Evolutionary conservation across 2,113 vertebrate genomes (phyloP).

Genomic region (Gracilinanus agilis): DNA sequence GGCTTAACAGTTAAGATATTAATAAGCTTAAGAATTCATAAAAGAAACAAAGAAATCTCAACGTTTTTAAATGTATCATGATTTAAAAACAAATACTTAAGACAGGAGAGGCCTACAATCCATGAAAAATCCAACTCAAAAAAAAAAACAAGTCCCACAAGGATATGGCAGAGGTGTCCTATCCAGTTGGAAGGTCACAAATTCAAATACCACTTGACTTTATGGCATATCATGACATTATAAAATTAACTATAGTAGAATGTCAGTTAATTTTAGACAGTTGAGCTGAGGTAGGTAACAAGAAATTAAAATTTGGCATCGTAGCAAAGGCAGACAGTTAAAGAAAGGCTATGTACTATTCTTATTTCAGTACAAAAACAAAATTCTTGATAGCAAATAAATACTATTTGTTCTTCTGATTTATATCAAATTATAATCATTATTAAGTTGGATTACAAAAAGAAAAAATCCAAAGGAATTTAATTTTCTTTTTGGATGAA

Average conservation of each 20-base stretch:
- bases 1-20: not conserved
- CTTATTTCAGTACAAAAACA: conserved; percentile 48
- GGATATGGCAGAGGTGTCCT: conserved; percentile 9
- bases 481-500: conserved; percentile 50
- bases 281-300: conserved; percentile 6
- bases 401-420: conserved; percentile 48
- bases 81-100: not conserved
- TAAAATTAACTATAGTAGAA: conserved; percentile 58
- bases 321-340: conserved; percentile 45
- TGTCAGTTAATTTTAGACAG: conserved; percentile 61
- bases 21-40: not conserved
- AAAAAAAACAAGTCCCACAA: not conserved
- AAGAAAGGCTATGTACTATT: conserved; percentile 34
- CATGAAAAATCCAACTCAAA: not conserved
- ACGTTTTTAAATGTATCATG: not conserved
- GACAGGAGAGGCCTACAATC: not conserved
- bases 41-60: not conserved
- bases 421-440: conserved; percentile 22
- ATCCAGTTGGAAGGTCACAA: conserved; percentile 32
- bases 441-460: not conserved
- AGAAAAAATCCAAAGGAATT: conserved; percentile 2
- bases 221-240: not conserved
- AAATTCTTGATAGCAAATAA: conserved; percentile 53
- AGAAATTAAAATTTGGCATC: not conserved
- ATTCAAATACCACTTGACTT: conserved; percentile 42